These are phyloP conservation scores for Chironomus tepperi DNA, from an alignment of 1,140 invertebrate genomes.

Conservation along the genomic window DNA sequence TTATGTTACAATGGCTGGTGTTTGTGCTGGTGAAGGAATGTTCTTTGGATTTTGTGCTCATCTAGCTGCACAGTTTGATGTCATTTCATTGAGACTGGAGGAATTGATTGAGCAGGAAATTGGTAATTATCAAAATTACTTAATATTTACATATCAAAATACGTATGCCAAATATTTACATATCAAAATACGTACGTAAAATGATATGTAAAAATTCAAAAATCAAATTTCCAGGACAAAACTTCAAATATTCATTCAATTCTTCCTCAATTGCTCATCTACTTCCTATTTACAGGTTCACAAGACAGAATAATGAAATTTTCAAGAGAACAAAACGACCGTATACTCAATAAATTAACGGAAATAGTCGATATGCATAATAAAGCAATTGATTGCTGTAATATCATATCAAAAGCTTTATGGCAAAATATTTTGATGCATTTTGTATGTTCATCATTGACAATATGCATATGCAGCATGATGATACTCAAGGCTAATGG, in stretches of 20 bases:
- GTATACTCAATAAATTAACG: conserved; percentile 25
- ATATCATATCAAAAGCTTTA: conserved; percentile 33
- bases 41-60: conserved; percentile 36
- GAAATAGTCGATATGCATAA: conserved; percentile 34
- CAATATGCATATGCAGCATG: conserved; percentile 36
- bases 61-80: conserved; percentile 33
- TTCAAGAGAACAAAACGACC: conserved; percentile 23
- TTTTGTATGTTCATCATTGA: conserved; percentile 36
- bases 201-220: no score
- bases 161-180: no score
- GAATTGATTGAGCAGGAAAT: conserved; percentile 31
- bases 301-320: conserved; percentile 25
- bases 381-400: conserved; percentile 37
- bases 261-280: conserved; percentile 15
- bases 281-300: conserved; percentile 25
- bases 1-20: conserved; percentile 33
- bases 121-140: not conserved
- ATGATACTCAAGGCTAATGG: conserved; percentile 36
- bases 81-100: conserved; percentile 34
- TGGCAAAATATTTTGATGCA: conserved; percentile 38
- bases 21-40: conserved; percentile 36
- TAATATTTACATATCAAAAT: not conserved
- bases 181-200: no score
- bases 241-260: not conserved
- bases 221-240: conserved; percentile 28